Conservation (phyloP, 2,797 vertebrate species). For the Tapirus indicus region DNA sequence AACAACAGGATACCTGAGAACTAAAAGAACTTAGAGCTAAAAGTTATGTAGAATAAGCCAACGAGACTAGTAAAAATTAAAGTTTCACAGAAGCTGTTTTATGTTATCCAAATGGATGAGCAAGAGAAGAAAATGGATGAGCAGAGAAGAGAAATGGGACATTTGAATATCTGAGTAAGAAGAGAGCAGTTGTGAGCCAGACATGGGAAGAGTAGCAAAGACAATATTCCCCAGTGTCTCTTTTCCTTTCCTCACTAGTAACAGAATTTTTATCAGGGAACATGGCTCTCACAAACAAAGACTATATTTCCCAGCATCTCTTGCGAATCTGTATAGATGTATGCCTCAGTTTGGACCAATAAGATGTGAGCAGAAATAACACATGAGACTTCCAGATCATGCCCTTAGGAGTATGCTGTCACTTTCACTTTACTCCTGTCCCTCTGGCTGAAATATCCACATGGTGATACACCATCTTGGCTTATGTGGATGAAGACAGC, state of each 20-base stretch:
- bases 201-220: not conserved
- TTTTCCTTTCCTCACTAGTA: not conserved
- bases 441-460: not conserved
- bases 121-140: conserved; percentile 33
- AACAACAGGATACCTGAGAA: not conserved
- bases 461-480: not conserved
- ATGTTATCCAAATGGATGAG: not conserved
- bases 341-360: not conserved
- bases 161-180: not conserved
- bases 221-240: not conserved
- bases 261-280: not conserved
- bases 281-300: not conserved
- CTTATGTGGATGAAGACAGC: not conserved
- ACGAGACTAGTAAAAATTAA: not conserved
- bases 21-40: not conserved
- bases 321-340: not conserved
- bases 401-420: not conserved
- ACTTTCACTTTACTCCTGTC: not conserved
- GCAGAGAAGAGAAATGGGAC: not conserved
- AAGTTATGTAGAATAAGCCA: not conserved
- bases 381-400: not conserved
- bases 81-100: not conserved
- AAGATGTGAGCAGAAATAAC: not conserved
- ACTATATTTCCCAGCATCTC: not conserved
- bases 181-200: not conserved